phyloP scores from a whole-genome alignment of 2,113 vertebrate genomes.

The Trinectes maculatus region DNA sequence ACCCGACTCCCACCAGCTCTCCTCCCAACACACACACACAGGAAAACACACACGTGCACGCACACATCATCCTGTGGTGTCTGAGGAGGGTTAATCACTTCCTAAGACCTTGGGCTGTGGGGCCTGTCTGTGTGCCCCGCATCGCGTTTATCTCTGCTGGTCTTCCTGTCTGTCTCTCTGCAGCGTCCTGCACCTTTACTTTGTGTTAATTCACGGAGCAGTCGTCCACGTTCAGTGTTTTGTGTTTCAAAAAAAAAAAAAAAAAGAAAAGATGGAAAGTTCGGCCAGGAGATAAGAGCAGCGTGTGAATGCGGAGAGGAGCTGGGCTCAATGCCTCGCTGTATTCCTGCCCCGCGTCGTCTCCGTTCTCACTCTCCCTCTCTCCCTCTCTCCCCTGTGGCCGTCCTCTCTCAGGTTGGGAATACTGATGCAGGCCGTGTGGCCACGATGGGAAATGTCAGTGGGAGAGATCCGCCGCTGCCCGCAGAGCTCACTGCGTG shows the following conservation, averaged over 20 bases:
- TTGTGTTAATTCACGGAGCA: constrained; percentile 21
- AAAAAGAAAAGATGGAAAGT: constrained; percentile 15
- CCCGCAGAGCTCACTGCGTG: constrained; percentile 46
- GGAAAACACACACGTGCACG: constrained; percentile 16
- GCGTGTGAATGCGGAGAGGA: constrained; percentile 20
- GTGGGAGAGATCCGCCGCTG: constrained; percentile 41
- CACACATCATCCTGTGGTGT: constrained; percentile 47
- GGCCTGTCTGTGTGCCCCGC: constrained; percentile 32
- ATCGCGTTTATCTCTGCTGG: constrained; percentile 28
- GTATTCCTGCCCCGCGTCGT: constrained; percentile 55
- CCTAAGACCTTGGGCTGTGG: constrained; percentile 60
- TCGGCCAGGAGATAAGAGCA: constrained; percentile 36
- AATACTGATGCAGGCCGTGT: constrained; percentile 67
- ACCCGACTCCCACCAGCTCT: constrained; percentile 51
- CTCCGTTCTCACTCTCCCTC: constrained; percentile 44
- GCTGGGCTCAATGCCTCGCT: constrained; percentile 49
- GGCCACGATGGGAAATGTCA: constrained; percentile 73
- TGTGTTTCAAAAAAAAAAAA: background rate
- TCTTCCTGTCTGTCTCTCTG: constrained; percentile 11
- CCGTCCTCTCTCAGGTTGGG: constrained; percentile 56
- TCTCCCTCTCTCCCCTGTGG: constrained; percentile 50
- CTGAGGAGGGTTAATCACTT: constrained; percentile 74
- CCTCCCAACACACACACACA: constrained; percentile 30
- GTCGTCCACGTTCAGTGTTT: constrained; percentile 23
- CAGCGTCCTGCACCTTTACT: constrained; percentile 5